Conservation (phyloP, 2,797 vertebrate species). For the Anguilla megastoma region DNA sequence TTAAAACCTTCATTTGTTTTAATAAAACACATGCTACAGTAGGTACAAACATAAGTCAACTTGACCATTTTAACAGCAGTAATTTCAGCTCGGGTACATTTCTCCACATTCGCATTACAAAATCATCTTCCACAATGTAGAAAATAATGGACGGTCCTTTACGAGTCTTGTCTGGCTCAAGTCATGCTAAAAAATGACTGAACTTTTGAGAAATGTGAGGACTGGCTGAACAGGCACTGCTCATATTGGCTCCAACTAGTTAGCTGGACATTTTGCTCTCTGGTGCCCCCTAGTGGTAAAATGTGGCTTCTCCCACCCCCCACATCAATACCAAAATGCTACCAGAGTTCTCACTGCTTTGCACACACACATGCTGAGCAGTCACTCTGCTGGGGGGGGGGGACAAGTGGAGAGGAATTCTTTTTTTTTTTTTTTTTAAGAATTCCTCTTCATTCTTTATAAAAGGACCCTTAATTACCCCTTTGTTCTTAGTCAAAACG, state of each 20-base stretch:
- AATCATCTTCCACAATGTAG: conserved; percentile 23
- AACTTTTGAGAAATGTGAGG: not conserved
- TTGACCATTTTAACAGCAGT: conserved; percentile 29
- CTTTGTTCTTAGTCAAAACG: not conserved
- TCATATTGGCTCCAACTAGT: not conserved
- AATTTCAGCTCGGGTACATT: conserved; percentile 11
- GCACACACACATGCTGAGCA: not conserved
- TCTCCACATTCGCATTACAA: conserved; percentile 21
- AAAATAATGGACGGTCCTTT: conserved; percentile 5
- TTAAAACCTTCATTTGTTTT: conserved; percentile 59
- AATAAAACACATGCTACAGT: conserved; percentile 61
- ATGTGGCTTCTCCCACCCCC: not conserved
- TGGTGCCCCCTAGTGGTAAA: not conserved
- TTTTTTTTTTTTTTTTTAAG: no score
- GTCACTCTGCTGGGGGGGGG: not conserved
- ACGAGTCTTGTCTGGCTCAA: not conserved
- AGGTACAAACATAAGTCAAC: conserved; percentile 50
- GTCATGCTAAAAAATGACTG: not conserved
- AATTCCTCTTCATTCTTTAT: no score
- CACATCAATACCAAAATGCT: not conserved
- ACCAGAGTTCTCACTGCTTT: not conserved
- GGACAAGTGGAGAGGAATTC: not conserved
- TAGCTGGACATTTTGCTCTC: not conserved
- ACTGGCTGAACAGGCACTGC: conserved; percentile 7
- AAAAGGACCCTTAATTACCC: not conserved